Evolutionary conservation across 53 echinoderm and acorn worm genomes (phyloP).

Genomic region (Arbacia lixula): DNA sequence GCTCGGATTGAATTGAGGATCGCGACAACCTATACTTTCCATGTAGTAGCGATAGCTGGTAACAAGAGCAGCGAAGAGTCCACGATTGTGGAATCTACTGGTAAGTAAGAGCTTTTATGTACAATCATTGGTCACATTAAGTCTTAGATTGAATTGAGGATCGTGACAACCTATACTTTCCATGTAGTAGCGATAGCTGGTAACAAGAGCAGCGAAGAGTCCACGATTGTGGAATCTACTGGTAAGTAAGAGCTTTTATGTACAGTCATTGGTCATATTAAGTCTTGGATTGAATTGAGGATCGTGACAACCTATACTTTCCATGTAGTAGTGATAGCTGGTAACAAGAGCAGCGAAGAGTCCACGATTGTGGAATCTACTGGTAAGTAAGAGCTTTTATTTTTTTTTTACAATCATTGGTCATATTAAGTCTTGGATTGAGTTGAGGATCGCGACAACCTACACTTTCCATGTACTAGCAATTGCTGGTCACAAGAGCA

Average conservation of each 20-base stretch:
- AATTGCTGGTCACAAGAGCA: neutral
- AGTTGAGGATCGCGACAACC: conserved; percentile 8
- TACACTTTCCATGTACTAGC: neutral
- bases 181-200: neutral
- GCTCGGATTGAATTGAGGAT: neutral
- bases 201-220: neutral
- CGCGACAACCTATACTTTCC: conserved; percentile 1
- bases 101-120: too few species aligned
- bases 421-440: too few species aligned
- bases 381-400: too few species aligned
- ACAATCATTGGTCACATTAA: too few species aligned
- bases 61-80: neutral
- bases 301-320: neutral
- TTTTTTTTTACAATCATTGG: too few species aligned
- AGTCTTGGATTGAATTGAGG: neutral
- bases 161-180: conserved; percentile 2
- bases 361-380: neutral
- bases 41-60: neutral
- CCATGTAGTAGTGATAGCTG: neutral
- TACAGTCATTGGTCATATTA: too few species aligned
- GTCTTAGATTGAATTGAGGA: neutral
- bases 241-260: too few species aligned
- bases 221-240: neutral
- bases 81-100: neutral
- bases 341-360: neutral